A percentile compares a stretch with the other conserved stretches of the same genome.
phyloP scores from a whole-genome alignment of 2,113 vertebrate species.

The Hemibates koningsi region DNA sequence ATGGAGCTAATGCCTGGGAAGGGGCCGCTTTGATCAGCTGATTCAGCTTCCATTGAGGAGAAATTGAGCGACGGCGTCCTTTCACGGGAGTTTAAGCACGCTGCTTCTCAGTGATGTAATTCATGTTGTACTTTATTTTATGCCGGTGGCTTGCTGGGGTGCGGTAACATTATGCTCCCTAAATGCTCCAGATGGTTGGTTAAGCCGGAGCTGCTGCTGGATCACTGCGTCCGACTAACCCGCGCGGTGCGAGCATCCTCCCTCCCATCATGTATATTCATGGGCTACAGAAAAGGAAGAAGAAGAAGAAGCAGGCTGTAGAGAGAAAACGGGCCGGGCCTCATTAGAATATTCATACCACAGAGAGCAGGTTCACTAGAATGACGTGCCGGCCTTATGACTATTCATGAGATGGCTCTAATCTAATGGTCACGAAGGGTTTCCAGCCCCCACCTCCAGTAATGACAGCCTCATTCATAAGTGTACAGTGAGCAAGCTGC shows the following conservation, averaged over 20 bases:
- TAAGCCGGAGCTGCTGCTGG: constrained; percentile 30
- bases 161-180: constrained; percentile 11
- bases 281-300: background rate
- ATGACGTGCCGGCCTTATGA: constrained; percentile 27
- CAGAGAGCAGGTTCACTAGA: background rate
- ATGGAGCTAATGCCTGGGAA: background rate
- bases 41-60: background rate
- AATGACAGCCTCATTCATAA: constrained; percentile 23
- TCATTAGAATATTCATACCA: constrained; percentile 59
- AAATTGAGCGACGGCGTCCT: background rate
- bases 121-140: background rate
- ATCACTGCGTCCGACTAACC: constrained; percentile 36
- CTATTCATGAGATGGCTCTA: constrained; percentile 32
- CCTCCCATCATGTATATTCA: constrained; percentile 49
- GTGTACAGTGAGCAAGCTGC: constrained; percentile 28
- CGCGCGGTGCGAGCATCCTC: background rate
- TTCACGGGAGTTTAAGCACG: background rate
- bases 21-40: background rate
- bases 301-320: background rate
- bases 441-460: background rate
- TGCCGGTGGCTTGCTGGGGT: background rate
- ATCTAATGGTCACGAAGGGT: background rate
- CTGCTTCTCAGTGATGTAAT: background rate
- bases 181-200: constrained; percentile 57
- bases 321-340: background rate